These are phyloP conservation scores for Leptinotarsa peninsularis DNA, from an alignment of 2,888 invertebrate species.

Conservation along the genomic window DNA sequence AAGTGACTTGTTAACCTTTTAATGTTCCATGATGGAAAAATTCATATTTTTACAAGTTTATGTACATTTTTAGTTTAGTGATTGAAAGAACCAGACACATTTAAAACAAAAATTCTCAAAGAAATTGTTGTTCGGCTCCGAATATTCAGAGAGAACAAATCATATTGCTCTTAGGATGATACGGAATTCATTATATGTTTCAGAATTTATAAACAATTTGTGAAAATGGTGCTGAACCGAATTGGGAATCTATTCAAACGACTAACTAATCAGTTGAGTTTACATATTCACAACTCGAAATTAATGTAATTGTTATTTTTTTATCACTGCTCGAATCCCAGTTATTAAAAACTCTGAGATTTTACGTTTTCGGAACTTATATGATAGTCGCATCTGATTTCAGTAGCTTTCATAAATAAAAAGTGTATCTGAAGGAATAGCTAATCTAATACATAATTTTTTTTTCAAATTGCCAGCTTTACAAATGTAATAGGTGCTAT, in stretches of 20 bases:
- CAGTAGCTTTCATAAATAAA: background rate
- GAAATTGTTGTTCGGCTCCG: background rate
- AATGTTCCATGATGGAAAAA: no score
- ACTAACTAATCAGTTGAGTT: background rate
- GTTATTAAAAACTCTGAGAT: background rate
- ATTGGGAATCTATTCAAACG: background rate
- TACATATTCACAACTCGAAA: background rate
- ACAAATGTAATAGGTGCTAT: no score
- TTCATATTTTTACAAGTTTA: no score
- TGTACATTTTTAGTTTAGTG: no score
- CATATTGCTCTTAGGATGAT: background rate
- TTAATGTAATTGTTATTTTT: background rate
- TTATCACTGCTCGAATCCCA: background rate
- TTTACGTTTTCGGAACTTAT: constrained; percentile 2
- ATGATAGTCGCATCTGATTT: constrained; percentile 3
- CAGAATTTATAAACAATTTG: background rate
- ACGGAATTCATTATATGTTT: background rate
- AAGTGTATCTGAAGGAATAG: background rate
- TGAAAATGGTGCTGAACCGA: background rate
- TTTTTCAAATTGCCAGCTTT: no score
- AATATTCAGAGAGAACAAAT: background rate
- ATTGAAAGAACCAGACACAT: no score
- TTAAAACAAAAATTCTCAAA: no score
- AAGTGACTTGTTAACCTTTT: no score
- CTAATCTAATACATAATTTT: background rate